These are phyloP conservation scores for Ophthalmolycus amberensis DNA, from an alignment of 2,113 vertebrate genomes.

Conservation along the genomic window DNA sequence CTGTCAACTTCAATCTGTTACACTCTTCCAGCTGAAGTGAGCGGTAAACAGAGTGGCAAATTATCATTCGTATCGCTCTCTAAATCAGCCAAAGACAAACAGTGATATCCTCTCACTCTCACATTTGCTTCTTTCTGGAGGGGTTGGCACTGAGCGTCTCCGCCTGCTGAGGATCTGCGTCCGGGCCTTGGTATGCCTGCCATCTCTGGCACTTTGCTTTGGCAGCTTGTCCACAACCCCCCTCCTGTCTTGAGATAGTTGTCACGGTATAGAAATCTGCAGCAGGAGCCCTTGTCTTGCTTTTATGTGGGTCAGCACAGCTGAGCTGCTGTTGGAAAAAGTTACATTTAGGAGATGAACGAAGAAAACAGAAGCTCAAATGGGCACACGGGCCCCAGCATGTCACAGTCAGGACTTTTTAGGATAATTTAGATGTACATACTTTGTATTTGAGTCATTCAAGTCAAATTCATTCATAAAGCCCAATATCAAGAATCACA, in stretches of 20 bases:
- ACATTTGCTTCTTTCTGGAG: constrained; percentile 41
- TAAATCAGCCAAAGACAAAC: constrained; percentile 56
- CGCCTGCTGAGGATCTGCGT: constrained; percentile 15
- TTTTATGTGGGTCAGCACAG: constrained; percentile 11
- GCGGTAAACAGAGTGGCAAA: constrained; percentile 27
- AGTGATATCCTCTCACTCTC: constrained; percentile 48
- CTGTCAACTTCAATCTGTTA: constrained; percentile 24
- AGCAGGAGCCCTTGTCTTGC: constrained; percentile 43
- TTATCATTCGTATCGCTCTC: constrained; percentile 48
- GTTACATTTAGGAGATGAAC: not conserved
- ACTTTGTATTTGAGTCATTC: not conserved
- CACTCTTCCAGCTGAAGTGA: constrained; percentile 12
- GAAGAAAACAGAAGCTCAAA: not conserved
- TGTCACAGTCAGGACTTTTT: not conserved
- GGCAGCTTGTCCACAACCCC: constrained; percentile 31
- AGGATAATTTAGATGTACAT: not conserved
- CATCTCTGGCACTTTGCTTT: constrained; percentile 59
- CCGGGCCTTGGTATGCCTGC: constrained; percentile 49
- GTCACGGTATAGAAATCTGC: constrained; percentile 48
- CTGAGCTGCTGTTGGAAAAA: not conserved
- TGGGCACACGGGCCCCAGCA: not conserved
- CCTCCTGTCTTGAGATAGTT: constrained; percentile 55
- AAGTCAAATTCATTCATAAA: not conserved
- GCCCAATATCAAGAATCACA: not conserved
- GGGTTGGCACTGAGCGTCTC: constrained; percentile 28